Percentiles rank a stretch among this genome's conserved stretches.
Conservation (phyloP, 1,140 invertebrate species). For the Gyrodactylus salaris region DNA sequence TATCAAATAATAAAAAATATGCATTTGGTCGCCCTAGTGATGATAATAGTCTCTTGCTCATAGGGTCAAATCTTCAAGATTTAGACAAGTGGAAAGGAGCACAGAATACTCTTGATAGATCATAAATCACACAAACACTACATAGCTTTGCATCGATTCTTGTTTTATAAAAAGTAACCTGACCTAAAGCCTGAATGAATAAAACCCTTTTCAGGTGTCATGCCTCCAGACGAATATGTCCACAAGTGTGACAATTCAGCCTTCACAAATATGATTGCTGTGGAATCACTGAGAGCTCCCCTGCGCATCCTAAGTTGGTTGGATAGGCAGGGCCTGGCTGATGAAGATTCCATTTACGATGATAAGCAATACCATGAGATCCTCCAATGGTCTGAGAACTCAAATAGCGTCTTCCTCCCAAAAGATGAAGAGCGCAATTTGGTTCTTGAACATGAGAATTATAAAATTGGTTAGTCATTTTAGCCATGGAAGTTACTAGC, state of each 20-base stretch:
- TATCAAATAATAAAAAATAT: no score
- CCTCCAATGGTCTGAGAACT: slow-evolving; percentile 11
- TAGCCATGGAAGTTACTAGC: no score
- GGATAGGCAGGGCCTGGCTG: background rate
- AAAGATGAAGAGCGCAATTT: slow-evolving; percentile 12
- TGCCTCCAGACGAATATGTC: slow-evolving; percentile 23
- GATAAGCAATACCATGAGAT: slow-evolving; percentile 2
- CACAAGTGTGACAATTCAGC: slow-evolving; percentile 17
- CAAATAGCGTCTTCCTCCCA: slow-evolving; percentile 13
- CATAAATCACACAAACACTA: no score
- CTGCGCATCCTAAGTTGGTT: slow-evolving; percentile 8
- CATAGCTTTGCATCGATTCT: no score
- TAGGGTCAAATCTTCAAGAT: no score
- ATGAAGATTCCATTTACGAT: slow-evolving; percentile 9
- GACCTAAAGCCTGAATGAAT: background rate
- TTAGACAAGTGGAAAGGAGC: no score
- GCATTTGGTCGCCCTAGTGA: no score
- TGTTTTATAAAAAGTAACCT: background rate
- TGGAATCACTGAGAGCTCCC: slow-evolving; percentile 11
- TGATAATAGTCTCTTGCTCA: no score
- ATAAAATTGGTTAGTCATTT: slow-evolving; percentile 12
- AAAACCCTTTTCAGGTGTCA: slow-evolving; percentile 16
- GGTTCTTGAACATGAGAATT: slow-evolving; percentile 17
- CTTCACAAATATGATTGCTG: slow-evolving; percentile 20
- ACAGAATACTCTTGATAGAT: no score